These are phyloP conservation scores for Rhagonycha fulva DNA, from an alignment of 2,888 invertebrate genomes.

Conservation along the genomic window DNA sequence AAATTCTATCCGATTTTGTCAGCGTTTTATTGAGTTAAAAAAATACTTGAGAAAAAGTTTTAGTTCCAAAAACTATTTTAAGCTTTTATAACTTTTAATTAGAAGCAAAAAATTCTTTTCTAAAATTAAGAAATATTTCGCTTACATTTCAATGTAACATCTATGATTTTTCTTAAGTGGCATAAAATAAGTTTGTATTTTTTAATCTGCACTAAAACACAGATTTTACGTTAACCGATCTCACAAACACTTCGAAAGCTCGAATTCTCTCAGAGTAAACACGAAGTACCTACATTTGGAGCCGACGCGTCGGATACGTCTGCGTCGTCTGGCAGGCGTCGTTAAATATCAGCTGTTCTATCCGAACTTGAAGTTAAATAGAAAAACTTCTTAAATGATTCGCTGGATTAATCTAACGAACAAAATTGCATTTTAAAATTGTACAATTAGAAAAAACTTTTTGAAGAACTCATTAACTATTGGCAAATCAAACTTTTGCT, in stretches of 20 bases:
- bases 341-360: constrained; percentile 44
- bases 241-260: constrained; percentile 23
- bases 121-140: background rate
- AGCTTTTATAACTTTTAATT: background rate
- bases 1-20: background rate
- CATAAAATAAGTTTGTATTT: constrained; percentile 13
- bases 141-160: constrained; percentile 8
- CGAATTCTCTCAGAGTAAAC: constrained; percentile 36
- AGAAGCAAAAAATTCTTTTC: background rate
- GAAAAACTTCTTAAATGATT: background rate
- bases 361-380: constrained; percentile 18
- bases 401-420: background rate
- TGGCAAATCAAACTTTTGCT: no score
- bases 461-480: background rate
- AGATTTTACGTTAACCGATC: constrained; percentile 7
- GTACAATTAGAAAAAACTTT: background rate
- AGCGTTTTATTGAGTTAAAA: background rate
- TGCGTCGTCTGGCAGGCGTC: constrained; percentile 45
- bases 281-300: constrained; percentile 30
- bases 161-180: constrained; percentile 21
- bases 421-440: background rate
- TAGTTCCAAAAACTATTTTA: background rate
- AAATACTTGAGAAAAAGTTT: background rate
- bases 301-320: constrained; percentile 45
- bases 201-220: constrained; percentile 16